phyloP scores from a whole-genome alignment of 64 coral and sea anemone species.

The Astreopora myriophthalma region DNA sequence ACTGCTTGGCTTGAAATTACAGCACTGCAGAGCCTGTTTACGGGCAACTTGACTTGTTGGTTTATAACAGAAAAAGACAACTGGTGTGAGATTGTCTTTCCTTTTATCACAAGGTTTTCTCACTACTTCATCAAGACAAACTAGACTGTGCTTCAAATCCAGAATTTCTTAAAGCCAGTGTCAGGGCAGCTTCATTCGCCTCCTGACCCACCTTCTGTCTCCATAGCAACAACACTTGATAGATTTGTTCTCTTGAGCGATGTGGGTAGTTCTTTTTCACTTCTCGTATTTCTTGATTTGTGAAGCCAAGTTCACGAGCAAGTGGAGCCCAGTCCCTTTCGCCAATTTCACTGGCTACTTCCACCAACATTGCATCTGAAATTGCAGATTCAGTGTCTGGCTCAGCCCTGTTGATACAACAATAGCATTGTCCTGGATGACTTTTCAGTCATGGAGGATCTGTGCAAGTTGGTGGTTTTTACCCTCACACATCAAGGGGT shows the following conservation, averaged over 20 bases:
- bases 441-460: too few relatives aligned
- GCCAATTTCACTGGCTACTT: constrained; percentile 53
- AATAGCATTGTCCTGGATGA: not conserved
- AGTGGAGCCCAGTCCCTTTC: constrained; percentile 74
- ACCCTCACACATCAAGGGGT: too few relatives aligned
- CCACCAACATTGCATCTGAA: constrained; percentile 52
- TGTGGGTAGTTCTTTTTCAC: constrained; percentile 58
- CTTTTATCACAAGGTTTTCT: not conserved
- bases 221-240: constrained; percentile 72
- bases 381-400: constrained; percentile 8
- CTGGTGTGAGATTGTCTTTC: too few relatives aligned
- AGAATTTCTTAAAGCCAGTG: constrained; percentile 25
- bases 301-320: constrained; percentile 67
- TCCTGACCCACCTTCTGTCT: constrained; percentile 48
- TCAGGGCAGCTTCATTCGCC: constrained; percentile 50
- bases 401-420: not conserved
- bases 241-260: constrained; percentile 65
- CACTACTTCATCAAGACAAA: not conserved
- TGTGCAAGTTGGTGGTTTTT: too few relatives aligned
- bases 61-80: too few relatives aligned
- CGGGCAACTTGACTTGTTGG: too few relatives aligned
- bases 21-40: too few relatives aligned
- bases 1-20: too few relatives aligned
- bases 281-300: constrained; percentile 42
- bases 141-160: constrained; percentile 14